Evolutionary conservation across 2,888 invertebrate species (phyloP).

Genomic region (Drosophila meridiana): DNA sequence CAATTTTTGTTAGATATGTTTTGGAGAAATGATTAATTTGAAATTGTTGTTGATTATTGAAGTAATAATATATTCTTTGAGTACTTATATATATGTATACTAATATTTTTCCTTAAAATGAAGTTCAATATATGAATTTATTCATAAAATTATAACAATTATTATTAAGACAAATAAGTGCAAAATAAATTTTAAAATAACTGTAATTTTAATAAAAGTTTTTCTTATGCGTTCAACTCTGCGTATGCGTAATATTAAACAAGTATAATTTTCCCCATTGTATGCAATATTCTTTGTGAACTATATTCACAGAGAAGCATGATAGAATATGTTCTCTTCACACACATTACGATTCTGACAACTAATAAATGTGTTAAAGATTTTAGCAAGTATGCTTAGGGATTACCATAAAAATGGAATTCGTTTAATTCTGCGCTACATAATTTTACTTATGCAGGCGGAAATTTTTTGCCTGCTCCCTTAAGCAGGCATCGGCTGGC

Average conservation of each 20-base stretch:
- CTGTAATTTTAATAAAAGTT: neutral
- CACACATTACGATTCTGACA: neutral
- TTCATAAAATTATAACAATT: no score
- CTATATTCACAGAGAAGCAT: no score
- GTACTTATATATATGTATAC: no score
- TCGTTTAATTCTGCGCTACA: neutral
- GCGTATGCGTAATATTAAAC: neutral
- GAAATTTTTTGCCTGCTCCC: neutral
- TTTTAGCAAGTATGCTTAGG: neutral
- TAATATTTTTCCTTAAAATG: no score
- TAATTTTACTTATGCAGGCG: neutral
- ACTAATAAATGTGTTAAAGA: neutral
- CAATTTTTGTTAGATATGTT: neutral
- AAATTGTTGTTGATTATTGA: no score
- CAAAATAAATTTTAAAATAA: no score
- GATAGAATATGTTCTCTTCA: neutral
- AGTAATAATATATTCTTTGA: no score
- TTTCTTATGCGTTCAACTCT: neutral
- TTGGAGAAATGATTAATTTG: neutral
- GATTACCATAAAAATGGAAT: slow-evolving; percentile 5
- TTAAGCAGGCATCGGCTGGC: neutral
- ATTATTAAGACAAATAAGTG: no score
- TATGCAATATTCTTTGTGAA: neutral
- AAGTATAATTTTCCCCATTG: neutral
- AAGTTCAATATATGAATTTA: no score